A percentile compares a stretch with the other conserved stretches of the same genome.
These are phyloP conservation scores for Opisthograptis luteolata DNA, from an alignment of 2,888 invertebrate genomes.

Conservation along the genomic window DNA sequence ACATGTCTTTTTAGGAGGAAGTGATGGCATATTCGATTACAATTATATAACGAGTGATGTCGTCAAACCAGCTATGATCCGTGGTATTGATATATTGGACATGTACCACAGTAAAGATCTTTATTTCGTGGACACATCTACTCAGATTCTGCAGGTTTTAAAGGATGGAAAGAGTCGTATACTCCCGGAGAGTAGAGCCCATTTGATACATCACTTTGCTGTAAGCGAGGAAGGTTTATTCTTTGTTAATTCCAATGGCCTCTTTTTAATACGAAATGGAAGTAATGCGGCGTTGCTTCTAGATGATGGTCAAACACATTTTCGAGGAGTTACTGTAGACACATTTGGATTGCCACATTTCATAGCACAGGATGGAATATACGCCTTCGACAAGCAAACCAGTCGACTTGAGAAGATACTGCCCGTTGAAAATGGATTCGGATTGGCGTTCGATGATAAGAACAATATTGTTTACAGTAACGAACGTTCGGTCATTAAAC, in stretches of 20 bases:
- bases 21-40: slow-evolving; percentile 63
- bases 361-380: slow-evolving; percentile 60
- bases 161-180: slow-evolving; percentile 39
- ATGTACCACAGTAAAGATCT: slow-evolving; percentile 57
- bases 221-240: slow-evolving; percentile 53
- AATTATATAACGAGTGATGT: slow-evolving; percentile 51
- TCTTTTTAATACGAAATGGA: slow-evolving; percentile 48
- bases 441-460: slow-evolving; percentile 60
- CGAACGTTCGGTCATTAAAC: slow-evolving; percentile 56
- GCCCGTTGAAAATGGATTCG: slow-evolving; percentile 54
- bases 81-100: slow-evolving; percentile 59
- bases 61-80: slow-evolving; percentile 47
- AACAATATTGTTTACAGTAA: slow-evolving; percentile 63
- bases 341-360: slow-evolving; percentile 51
- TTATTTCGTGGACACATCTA: slow-evolving; percentile 61
- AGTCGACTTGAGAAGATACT: slow-evolving; percentile 47
- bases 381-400: slow-evolving; percentile 46
- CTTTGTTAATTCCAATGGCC: slow-evolving; percentile 54
- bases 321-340: slow-evolving; percentile 57
- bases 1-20: slow-evolving; percentile 61
- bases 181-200: slow-evolving; percentile 46
- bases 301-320: slow-evolving; percentile 46
- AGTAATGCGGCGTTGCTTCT: slow-evolving; percentile 43
- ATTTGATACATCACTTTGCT: slow-evolving; percentile 58
- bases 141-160: slow-evolving; percentile 51